A percentile compares a stretch with the other conserved stretches of the same genome.
Conservation (phyloP, 2,797 vertebrate genomes). For the Nannoperca australis region DNA sequence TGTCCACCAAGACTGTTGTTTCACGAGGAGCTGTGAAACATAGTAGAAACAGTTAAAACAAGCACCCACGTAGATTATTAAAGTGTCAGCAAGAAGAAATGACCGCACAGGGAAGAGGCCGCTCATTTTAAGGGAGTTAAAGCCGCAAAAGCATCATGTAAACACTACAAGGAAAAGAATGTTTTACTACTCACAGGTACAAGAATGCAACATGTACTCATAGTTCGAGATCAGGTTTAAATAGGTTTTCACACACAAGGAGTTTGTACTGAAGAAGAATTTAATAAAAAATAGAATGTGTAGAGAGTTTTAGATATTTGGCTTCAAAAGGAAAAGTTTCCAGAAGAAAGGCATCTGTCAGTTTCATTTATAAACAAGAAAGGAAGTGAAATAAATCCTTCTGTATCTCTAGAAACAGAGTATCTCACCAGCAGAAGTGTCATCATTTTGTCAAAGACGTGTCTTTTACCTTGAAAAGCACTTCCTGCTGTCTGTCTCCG, state of each 20-base stretch:
- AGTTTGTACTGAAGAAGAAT: too few relatives aligned
- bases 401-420: not conserved
- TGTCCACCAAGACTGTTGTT: too few relatives aligned
- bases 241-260: too few relatives aligned
- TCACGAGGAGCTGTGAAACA: not conserved
- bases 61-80: not conserved
- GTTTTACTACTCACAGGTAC: too few relatives aligned
- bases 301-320: too few relatives aligned
- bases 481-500: slow-evolving; percentile 8
- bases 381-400: slow-evolving; percentile 8
- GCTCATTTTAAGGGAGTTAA: not conserved
- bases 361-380: not conserved
- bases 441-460: slow-evolving; percentile 18
- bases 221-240: too few relatives aligned
- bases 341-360: not conserved
- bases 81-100: not conserved
- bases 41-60: not conserved
- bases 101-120: too few relatives aligned
- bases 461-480: slow-evolving; percentile 18
- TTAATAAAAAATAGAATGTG: not conserved
- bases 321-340: not conserved
- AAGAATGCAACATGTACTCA: too few relatives aligned
- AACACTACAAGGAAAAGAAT: not conserved
- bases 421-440: slow-evolving; percentile 14
- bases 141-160: not conserved